Percentiles rank a stretch among this genome's conserved stretches.
phyloP scores from a whole-genome alignment of 2,797 vertebrate species.

The Helarctos malayanus region DNA sequence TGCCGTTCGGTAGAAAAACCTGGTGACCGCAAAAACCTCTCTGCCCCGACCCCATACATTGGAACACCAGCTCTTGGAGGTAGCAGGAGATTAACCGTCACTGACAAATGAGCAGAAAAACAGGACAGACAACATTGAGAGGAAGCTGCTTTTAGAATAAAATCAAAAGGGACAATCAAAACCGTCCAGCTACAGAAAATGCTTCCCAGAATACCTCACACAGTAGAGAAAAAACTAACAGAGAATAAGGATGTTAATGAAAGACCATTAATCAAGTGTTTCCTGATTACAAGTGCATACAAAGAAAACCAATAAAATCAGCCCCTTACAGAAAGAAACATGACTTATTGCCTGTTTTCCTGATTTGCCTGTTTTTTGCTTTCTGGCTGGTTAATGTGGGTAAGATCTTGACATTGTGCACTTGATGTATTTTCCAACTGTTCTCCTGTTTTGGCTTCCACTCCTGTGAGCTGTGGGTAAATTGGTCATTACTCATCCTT shows the following conservation, averaged over 20 bases:
- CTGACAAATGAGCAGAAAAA: neutral
- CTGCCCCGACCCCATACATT: fast-evolving
- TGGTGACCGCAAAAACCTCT: neutral
- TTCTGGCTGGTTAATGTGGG: neutral
- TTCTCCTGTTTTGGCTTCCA: neutral
- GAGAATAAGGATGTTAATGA: neutral
- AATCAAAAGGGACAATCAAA: neutral
- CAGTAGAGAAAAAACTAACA: neutral
- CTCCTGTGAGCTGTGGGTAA: neutral
- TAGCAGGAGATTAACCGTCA: neutral
- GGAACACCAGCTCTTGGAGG: neutral
- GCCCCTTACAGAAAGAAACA: neutral
- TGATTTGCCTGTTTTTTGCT: neutral
- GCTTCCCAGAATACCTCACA: neutral
- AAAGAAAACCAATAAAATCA: neutral
- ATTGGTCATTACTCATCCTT: neutral
- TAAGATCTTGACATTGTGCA: neutral
- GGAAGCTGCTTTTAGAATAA: neutral
- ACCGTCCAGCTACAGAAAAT: neutral
- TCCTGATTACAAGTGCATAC: neutral
- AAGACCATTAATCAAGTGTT: neutral
- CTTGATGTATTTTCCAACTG: neutral
- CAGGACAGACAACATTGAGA: neutral
- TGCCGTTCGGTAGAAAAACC: neutral
- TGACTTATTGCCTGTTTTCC: neutral